Evolutionary conservation across 2,888 invertebrate species (phyloP).

Genomic region (Eulithis prunata): DNA sequence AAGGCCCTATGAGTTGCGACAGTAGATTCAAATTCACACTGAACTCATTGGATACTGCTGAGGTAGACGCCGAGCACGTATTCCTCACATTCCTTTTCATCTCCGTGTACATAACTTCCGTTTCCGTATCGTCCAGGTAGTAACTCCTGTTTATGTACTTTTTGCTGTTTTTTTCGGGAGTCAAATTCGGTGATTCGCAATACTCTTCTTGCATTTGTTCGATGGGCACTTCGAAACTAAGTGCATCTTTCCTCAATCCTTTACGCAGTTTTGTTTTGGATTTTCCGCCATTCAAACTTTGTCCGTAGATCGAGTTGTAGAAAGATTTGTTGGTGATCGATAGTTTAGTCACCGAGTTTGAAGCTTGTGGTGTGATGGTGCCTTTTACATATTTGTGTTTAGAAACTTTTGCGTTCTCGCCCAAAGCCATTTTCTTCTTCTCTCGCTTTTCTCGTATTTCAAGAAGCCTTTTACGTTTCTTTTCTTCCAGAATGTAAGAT

Average conservation of each 20-base stretch:
- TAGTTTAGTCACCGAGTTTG: conserved; percentile 74
- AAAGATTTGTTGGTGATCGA: conserved; percentile 78
- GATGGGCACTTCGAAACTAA: conserved; percentile 40
- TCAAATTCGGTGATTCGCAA: conserved; percentile 37
- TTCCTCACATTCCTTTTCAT: conserved; percentile 45
- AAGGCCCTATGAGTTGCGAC: conserved; percentile 47
- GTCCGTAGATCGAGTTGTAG: conserved; percentile 76
- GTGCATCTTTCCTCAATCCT: conserved; percentile 25
- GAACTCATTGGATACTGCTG: conserved; percentile 56
- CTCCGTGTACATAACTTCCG: conserved; percentile 64
- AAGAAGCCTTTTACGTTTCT: conserved; percentile 67
- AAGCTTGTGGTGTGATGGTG: conserved; percentile 60
- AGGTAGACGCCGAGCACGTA: conserved; percentile 52
- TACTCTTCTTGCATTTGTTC: conserved; percentile 43
- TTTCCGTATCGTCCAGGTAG: conserved; percentile 67
- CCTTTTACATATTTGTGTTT: conserved; percentile 64
- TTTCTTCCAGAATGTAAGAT: conserved; percentile 67
- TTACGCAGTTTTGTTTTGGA: conserved; percentile 47
- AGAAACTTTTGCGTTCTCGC: conserved; percentile 63
- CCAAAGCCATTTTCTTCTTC: conserved; percentile 64
- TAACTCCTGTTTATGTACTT: conserved; percentile 65
- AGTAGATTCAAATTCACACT: conserved; percentile 49
- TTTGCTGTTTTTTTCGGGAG: conserved; percentile 47
- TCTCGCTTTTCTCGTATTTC: conserved; percentile 73
- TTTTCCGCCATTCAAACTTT: conserved; percentile 49